These are phyloP conservation scores for Myathropa florea DNA, from an alignment of 2,888 invertebrate genomes.

Conservation along the genomic window DNA sequence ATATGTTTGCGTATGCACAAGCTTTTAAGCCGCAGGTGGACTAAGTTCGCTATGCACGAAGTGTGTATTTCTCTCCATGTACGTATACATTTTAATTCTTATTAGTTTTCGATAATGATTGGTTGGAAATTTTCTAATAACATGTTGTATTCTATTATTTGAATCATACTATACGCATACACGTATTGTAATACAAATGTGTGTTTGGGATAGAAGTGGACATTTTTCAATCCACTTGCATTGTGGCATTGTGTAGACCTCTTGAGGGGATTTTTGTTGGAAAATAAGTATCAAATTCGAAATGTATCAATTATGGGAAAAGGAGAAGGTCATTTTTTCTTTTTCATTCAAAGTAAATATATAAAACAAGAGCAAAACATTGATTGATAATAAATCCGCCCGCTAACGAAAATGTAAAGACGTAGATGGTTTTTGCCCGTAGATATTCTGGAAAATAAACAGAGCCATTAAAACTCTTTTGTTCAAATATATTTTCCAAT, in stretches of 20 bases:
- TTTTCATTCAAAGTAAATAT: too few relatives aligned
- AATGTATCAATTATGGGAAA: not conserved
- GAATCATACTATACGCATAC: not conserved
- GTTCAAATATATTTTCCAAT: too few relatives aligned
- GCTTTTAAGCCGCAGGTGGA: conserved; percentile 46
- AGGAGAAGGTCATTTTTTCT: not conserved
- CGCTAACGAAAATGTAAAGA: too few relatives aligned
- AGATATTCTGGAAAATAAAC: too few relatives aligned
- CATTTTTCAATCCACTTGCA: not conserved
- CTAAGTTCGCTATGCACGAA: not conserved
- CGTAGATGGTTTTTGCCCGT: too few relatives aligned
- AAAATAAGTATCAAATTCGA: not conserved
- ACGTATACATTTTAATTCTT: conserved; percentile 27
- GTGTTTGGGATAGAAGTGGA: not conserved
- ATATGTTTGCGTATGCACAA: not conserved
- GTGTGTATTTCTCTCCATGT: conserved; percentile 2
- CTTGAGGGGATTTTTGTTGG: too few relatives aligned
- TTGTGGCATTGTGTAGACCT: not conserved
- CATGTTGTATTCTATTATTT: not conserved
- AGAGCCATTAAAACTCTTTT: too few relatives aligned
- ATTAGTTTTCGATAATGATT: conserved; percentile 57
- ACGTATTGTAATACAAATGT: not conserved
- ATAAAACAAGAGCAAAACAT: too few relatives aligned
- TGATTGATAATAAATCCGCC: too few relatives aligned
- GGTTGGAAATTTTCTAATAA: conserved; percentile 47